phyloP scores from a whole-genome alignment of 2,113 vertebrate genomes.

The Vombatus ursinus region DNA sequence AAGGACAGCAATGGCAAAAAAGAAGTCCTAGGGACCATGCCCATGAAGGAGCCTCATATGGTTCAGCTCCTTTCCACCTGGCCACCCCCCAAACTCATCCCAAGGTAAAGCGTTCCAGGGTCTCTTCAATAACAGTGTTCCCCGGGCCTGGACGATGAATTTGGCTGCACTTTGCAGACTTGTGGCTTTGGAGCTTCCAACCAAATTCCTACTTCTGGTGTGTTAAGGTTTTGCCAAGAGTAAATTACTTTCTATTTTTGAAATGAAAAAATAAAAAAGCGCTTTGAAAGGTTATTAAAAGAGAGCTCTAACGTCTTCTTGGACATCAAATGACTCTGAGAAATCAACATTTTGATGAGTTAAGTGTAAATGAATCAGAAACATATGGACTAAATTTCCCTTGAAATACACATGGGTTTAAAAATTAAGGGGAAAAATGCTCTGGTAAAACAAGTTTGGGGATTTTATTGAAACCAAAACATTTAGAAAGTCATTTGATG shows the following conservation, averaged over 20 bases:
- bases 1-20: not conserved
- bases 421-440: conserved; percentile 77
- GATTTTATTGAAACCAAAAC: conserved; percentile 79
- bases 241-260: conserved; percentile 1
- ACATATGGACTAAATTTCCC: conserved; percentile 79
- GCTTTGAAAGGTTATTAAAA: not conserved
- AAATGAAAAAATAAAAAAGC: not conserved
- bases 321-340: conserved; percentile 75
- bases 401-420: conserved; percentile 79
- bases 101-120: not conserved
- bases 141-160: not conserved
- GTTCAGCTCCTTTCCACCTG: not conserved
- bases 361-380: conserved; percentile 75
- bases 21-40: not conserved
- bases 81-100: not conserved
- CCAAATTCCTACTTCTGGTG: not conserved
- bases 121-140: not conserved
- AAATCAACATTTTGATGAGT: conserved; percentile 62
- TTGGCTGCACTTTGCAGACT: not conserved
- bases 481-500: conserved; percentile 73
- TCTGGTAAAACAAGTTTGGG: conserved; percentile 77
- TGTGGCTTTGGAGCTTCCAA: not conserved
- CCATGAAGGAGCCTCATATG: not conserved
- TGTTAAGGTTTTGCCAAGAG: not conserved
- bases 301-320: conserved; percentile 53